Conservation (phyloP, 1,140 invertebrate genomes). For the Drosophila micromelanica region DNA sequence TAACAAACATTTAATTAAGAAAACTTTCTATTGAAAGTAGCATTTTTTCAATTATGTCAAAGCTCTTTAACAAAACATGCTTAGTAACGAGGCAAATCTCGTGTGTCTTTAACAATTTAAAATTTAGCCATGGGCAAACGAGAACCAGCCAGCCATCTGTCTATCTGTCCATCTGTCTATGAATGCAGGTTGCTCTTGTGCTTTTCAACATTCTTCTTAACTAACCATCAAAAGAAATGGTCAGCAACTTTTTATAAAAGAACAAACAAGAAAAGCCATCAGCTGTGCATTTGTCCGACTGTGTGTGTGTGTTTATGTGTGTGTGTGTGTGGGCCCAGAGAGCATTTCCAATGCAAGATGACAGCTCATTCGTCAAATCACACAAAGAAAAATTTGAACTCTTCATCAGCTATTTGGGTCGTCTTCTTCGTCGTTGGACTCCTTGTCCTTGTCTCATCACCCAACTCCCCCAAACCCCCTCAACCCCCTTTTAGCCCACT, state of each 20-base stretch:
- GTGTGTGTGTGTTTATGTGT: slow-evolving; percentile 22
- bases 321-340: slow-evolving; percentile 36
- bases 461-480: background rate
- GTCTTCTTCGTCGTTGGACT: slow-evolving; percentile 13
- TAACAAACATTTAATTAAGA: no score
- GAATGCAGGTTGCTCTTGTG: slow-evolving; percentile 7
- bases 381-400: slow-evolving; percentile 82
- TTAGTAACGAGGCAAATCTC: slow-evolving; percentile 5
- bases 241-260: slow-evolving; percentile 63
- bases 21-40: background rate
- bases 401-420: slow-evolving; percentile 79
- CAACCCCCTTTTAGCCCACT: background rate
- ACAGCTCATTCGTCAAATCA: slow-evolving; percentile 83
- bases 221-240: slow-evolving; percentile 74
- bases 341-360: slow-evolving; percentile 77
- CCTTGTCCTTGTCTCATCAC: slow-evolving; percentile 16
- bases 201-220: slow-evolving; percentile 54
- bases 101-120: slow-evolving; percentile 36
- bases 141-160: slow-evolving; percentile 1
- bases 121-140: slow-evolving; percentile 37
- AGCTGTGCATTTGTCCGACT: slow-evolving; percentile 38
- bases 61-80: no score
- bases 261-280: slow-evolving; percentile 68
- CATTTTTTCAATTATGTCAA: background rate
- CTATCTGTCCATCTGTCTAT: slow-evolving; percentile 14